Base-by-base conservation (phyloP, 2,888 invertebrate genomes). In the Pyrrhia umbra region DNA sequence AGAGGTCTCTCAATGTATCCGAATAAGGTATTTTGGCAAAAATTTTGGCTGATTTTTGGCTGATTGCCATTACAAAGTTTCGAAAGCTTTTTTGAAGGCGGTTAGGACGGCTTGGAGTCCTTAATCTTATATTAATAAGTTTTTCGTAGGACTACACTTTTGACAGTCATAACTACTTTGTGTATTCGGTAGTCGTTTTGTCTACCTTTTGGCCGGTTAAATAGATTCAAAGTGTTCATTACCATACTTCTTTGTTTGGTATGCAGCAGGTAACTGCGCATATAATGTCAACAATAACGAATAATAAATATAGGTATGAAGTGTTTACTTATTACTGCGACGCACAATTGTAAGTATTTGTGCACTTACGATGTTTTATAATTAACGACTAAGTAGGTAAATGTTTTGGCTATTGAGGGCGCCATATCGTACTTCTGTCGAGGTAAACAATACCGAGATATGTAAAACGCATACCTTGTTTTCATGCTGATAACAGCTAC, bases 261-360 rank as follows among this genome's bases (percentile, higher is more conserved):
- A 49, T 34, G 54, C 46, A 45, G 52, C 37, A 40, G 39, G 42
- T 45, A 49, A 54, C 62, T 54, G 62, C 60, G 75, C 65, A 79
- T 25, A 42, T 62, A 49, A 18, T 34, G 21, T 40, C 55, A 51
- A 70, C 54, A 71, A 62, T 42, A 65, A 52, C 51, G 57, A 63
- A 66, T 65, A 51, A 30, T 57, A 56, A 75, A 60, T 51, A 23
- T 21, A 66, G 57, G 61, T 30, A 37, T 62, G 37, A 39, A 62
- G 47, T 71, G 62, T 77, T 79, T 64, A 72, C 56, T 52, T 71
- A 43, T 56, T 50, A 66, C 55, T 78, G 57, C 61, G 57, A 18
- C 23, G 63, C 34, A 27, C 47, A 50, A 57, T 46, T 61, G 23
- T 71, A 34, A 64, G 57, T 68, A 63, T 51, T 30, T 66, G 16